A percentile compares a stretch with the other conserved stretches of the same genome.
phyloP scores from a whole-genome alignment of 35 echinoderm and acorn worm genomes.

The Acanthaster planci region DNA sequence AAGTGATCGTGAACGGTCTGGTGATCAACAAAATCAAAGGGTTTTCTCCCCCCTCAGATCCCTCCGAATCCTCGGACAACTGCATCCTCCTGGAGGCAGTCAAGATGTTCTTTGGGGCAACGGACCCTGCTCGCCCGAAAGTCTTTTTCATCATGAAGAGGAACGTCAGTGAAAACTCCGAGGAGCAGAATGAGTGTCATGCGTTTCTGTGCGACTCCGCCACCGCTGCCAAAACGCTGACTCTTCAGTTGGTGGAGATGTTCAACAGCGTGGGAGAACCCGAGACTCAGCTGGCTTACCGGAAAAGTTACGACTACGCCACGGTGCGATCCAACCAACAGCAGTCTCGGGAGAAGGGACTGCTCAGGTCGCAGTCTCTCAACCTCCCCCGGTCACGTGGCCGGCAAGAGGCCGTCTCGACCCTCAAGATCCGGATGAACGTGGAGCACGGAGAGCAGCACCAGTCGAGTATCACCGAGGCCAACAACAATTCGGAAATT shows the following conservation, averaged over 20 bases:
- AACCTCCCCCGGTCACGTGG: constrained; percentile 58
- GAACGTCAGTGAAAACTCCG: constrained; percentile 2
- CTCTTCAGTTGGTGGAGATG: constrained; percentile 65
- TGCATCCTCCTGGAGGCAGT: constrained; percentile 41
- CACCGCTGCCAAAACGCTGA: constrained; percentile 69
- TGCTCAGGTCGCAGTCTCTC: constrained; percentile 44
- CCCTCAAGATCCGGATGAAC: constrained; percentile 67
- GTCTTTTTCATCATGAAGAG: constrained; percentile 69
- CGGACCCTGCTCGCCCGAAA: constrained; percentile 55
- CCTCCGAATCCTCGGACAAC: background rate
- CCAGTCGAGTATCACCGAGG: constrained; percentile 18
- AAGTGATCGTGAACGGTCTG: constrained; percentile 35
- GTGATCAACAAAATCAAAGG: background rate
- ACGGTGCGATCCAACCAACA: background rate
- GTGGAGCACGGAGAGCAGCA: constrained; percentile 45
- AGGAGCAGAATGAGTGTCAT: constrained; percentile 73
- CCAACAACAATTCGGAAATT: constrained; percentile 34
- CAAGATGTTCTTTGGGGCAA: constrained; percentile 81
- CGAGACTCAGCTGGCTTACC: background rate
- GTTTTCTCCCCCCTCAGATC: background rate
- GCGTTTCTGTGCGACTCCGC: constrained; percentile 82
- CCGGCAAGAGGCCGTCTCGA: constrained; percentile 55
- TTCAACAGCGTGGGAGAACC: constrained; percentile 63
- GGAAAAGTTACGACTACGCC: constrained; percentile 1
- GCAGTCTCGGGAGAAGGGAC: background rate